These are phyloP conservation scores for Hypomesus transpacificus DNA, from an alignment of 2,113 vertebrate genomes.

Conservation along the genomic window DNA sequence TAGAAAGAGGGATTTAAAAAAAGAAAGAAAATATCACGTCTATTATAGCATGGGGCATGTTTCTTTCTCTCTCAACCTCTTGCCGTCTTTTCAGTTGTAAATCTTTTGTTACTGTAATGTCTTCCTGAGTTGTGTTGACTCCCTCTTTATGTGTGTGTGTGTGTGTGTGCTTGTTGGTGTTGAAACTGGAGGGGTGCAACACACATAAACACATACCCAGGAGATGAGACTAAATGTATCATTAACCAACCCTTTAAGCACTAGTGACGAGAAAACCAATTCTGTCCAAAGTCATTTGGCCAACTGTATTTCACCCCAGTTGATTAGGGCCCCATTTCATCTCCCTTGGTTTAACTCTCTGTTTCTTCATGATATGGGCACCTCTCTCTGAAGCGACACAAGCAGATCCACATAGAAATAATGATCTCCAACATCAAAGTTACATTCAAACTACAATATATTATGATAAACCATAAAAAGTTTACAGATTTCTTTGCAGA, in stretches of 20 bases:
- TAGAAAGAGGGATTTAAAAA: too few relatives aligned
- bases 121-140: background rate
- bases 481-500: background rate
- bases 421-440: background rate
- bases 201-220: background rate
- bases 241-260: background rate
- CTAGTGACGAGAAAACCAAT: background rate
- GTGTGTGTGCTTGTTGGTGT: background rate
- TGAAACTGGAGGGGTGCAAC: slow-evolving; percentile 50
- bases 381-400: too few relatives aligned
- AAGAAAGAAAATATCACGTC: too few relatives aligned
- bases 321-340: background rate
- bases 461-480: background rate
- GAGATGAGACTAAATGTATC: background rate
- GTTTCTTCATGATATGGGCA: too few relatives aligned
- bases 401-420: background rate
- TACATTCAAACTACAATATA: too few relatives aligned
- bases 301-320: background rate
- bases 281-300: background rate
- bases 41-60: too few relatives aligned
- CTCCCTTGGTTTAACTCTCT: background rate
- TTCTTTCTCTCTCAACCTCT: too few relatives aligned
- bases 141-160: background rate
- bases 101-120: background rate
- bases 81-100: background rate